Conservation (phyloP, 2,797 vertebrate genomes). For the Paratrypauchen microcephalus region DNA sequence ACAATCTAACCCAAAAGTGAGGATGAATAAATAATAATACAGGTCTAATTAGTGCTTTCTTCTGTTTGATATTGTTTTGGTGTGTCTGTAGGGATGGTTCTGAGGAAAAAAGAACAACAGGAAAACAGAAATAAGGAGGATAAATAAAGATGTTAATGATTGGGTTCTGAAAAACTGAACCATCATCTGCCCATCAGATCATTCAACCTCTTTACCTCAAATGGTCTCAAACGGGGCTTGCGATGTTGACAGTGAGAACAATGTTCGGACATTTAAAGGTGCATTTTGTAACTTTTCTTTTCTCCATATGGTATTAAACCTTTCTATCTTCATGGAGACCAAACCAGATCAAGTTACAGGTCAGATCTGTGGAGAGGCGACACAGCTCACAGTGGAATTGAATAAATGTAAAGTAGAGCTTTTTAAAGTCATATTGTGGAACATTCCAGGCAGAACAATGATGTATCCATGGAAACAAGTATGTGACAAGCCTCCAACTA, state of each 20-base stretch:
- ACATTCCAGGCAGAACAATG: too few relatives aligned
- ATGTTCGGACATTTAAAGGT: too few relatives aligned
- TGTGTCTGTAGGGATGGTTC: conserved; percentile 16
- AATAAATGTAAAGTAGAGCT: too few relatives aligned
- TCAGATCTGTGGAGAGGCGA: too few relatives aligned
- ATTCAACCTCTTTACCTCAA: conserved; percentile 36
- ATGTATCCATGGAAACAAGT: too few relatives aligned
- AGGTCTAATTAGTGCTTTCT: conserved; percentile 42
- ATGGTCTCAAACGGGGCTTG: not conserved
- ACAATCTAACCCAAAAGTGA: conserved; percentile 14
- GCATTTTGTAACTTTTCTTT: too few relatives aligned
- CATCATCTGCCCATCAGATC: conserved; percentile 26
- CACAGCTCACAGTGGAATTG: too few relatives aligned
- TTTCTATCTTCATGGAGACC: too few relatives aligned
- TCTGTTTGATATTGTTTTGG: conserved; percentile 25
- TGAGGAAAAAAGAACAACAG: not conserved
- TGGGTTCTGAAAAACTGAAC: conserved; percentile 11
- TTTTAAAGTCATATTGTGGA: too few relatives aligned
- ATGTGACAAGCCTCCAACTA: too few relatives aligned
- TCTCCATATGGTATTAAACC: too few relatives aligned
- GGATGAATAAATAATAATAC: conserved; percentile 31
- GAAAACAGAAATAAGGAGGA: not conserved
- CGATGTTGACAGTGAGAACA: not conserved
- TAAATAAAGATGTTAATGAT: conserved; percentile 29
- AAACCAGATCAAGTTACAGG: too few relatives aligned